Evolutionary conservation across 2,888 invertebrate species (phyloP), one percentile per base, ranked within the genome.

Genomic region (Julus scanicus): DNA sequence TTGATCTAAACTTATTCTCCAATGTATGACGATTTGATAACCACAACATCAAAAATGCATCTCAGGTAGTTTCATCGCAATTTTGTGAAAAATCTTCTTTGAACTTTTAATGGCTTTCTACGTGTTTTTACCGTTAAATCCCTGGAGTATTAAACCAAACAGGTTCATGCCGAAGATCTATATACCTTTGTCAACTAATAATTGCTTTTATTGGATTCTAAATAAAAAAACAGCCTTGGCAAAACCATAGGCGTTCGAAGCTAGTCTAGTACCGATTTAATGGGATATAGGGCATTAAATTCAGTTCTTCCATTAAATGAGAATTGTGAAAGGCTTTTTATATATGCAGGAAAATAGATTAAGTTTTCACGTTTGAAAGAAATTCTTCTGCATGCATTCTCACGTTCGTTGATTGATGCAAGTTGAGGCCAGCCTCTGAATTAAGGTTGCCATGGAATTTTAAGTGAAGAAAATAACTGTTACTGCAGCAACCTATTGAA

Each of bases 311-410:
- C 80, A 80, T 80, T 80, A 37, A 37, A 80, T 37, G 80, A 80
- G 80, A 80, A 37, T 13, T 80, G 80, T 80, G 80, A 8, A 37
- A 37, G 80, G 13, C 5, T 37, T 80, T 80, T 80, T 80, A 9
- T 71, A 71, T 37, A 37, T 80, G 20, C 29, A 37, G 37, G 37
- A 20, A 80, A 80, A 80, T 80, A 80, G 80, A 80, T 80, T 80
- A 80, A 80, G 80, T 80, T 80, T 80, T 80, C 80, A 80, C 80
- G 29, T 80, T 80, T 37, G 2, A 80, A 80, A 80, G 80, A 80
- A 80, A 80, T 80, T 8, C 80, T 37, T 37, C 11, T 80, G 80
- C 8, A 80, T 80, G 80, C 13, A 80, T 80, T 80, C 80, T 29
- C 37, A 11, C 80, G 37, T 80, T 9, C 13, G 37, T 80, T 80